Percentiles rank a stretch among this genome's conserved stretches.
Conservation (phyloP, 2,113 vertebrate species). For the Desmodus rotundus region DNA sequence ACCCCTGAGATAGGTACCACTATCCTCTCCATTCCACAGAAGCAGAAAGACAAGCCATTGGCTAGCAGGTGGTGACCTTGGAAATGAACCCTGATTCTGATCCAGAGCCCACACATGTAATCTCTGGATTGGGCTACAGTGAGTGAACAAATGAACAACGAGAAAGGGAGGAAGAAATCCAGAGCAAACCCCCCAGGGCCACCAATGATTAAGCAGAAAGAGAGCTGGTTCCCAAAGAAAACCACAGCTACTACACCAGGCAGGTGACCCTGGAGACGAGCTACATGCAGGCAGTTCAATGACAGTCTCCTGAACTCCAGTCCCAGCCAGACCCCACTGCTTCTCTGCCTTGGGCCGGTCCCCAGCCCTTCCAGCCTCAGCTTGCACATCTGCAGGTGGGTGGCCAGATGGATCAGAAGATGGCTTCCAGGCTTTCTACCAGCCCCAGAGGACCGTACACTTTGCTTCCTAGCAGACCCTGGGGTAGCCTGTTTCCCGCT, state of each 20-base stretch:
- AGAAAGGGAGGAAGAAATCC: background rate
- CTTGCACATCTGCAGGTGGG: background rate
- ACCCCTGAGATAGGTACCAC: background rate
- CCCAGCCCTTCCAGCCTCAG: background rate
- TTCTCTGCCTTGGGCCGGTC: background rate
- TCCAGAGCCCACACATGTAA: background rate
- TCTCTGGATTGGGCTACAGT: background rate
- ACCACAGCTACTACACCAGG: background rate
- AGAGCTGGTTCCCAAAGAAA: conserved; percentile 31
- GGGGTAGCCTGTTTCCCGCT: background rate
- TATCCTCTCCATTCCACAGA: conserved; percentile 11
- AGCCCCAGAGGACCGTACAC: background rate
- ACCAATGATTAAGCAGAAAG: conserved; percentile 23
- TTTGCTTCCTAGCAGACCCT: background rate
- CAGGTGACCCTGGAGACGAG: conserved; percentile 33
- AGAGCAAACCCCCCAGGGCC: background rate
- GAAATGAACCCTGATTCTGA: background rate
- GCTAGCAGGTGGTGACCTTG: background rate
- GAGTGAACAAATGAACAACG: background rate
- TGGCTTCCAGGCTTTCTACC: background rate
- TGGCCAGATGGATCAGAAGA: background rate
- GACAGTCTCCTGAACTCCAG: background rate
- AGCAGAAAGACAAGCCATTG: background rate
- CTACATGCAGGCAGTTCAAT: background rate
- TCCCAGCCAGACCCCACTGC: background rate